phyloP scores from a whole-genome alignment of 2,888 invertebrate species.

The Trisateles emortualis region DNA sequence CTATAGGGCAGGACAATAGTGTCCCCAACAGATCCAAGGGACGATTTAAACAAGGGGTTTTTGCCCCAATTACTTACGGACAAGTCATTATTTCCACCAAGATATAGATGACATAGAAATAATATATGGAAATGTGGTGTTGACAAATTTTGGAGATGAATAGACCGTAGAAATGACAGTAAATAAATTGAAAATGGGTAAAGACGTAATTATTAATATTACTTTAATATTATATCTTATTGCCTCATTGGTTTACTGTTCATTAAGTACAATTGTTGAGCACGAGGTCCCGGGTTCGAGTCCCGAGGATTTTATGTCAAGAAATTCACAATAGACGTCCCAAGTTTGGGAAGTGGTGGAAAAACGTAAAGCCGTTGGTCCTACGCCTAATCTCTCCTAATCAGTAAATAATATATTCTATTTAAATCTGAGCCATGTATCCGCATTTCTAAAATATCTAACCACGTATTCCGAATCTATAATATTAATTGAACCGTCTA shows the following conservation, averaged over 20 bases:
- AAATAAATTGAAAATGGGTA: not conserved
- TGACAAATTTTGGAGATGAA: slow-evolving; percentile 4
- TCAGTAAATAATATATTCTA: no score
- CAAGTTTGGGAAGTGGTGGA: no score
- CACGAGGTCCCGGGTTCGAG: no score
- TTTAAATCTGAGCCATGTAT: not conserved
- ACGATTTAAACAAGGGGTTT: slow-evolving; percentile 81
- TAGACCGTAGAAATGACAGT: not conserved
- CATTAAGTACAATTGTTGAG: no score
- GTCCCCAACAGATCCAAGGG: slow-evolving; percentile 78
- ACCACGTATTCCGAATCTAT: slow-evolving; percentile 24
- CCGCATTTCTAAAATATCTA: not conserved
- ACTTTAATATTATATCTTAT: no score
- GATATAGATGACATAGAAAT: slow-evolving; percentile 50
- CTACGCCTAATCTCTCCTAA: no score
- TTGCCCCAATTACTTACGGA: slow-evolving; percentile 77
- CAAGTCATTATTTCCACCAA: slow-evolving; percentile 80
- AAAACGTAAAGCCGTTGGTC: no score
- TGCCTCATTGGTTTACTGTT: no score
- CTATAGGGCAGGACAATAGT: slow-evolving; percentile 68
- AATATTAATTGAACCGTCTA: slow-evolving; percentile 23
- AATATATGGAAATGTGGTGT: slow-evolving; percentile 7
- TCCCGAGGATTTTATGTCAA: no score
- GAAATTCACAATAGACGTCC: no score
- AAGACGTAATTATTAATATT: no score